A percentile compares a stretch with the other conserved stretches of the same genome.
Evolutionary conservation across 2,797 vertebrate species (phyloP).

Genomic region (Eulemur mongoz): DNA sequence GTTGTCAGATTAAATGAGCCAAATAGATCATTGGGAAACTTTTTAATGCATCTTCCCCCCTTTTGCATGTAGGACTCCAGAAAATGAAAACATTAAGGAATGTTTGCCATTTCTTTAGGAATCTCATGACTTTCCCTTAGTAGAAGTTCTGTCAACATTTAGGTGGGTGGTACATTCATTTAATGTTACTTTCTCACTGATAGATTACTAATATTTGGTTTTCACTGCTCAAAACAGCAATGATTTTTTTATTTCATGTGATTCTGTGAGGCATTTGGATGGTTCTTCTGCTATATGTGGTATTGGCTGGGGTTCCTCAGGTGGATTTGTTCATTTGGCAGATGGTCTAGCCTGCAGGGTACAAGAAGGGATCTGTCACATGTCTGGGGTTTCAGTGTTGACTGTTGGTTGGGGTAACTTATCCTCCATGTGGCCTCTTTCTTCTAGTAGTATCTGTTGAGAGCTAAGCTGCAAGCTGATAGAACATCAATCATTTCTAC

Average conservation of each 20-base stretch:
- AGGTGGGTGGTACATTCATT: background rate
- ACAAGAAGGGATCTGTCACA: background rate
- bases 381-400: background rate
- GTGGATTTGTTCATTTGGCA: background rate
- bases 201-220: background rate
- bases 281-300: background rate
- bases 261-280: background rate
- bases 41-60: background rate
- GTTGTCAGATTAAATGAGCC: conserved; percentile 13
- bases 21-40: background rate
- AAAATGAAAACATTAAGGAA: background rate
- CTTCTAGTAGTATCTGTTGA: background rate
- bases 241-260: background rate
- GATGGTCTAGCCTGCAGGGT: background rate
- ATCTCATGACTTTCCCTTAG: background rate
- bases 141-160: background rate
- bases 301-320: background rate
- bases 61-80: background rate
- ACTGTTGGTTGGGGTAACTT: background rate
- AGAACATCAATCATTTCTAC: background rate
- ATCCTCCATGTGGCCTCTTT: background rate
- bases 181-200: background rate
- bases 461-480: background rate
- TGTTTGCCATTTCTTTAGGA: background rate
- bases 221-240: background rate